These are phyloP conservation scores for Xanthorhoe spadicearia DNA, from an alignment of 2,888 invertebrate species.

Conservation along the genomic window DNA sequence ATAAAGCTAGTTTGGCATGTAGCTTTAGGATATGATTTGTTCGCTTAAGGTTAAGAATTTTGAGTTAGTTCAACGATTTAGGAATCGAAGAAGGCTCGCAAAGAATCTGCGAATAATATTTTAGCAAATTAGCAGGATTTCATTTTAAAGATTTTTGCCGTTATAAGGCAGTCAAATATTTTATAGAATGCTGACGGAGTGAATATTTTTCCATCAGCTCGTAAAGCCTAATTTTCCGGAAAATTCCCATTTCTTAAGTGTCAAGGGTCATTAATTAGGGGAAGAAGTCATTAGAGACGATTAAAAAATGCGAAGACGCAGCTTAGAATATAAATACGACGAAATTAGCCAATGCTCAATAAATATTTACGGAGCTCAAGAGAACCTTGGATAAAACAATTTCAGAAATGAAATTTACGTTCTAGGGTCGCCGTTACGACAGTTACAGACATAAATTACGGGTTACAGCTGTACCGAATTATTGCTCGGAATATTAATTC, in stretches of 20 bases:
- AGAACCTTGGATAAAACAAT: conserved; percentile 30
- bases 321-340: conserved; percentile 67
- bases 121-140: conserved; percentile 21
- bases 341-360: conserved; percentile 46
- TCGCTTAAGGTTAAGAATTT: too few species aligned
- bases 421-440: conserved; percentile 40
- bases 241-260: conserved; percentile 67
- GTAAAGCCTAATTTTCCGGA: conserved; percentile 55
- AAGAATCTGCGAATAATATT: neutral
- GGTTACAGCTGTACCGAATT: conserved; percentile 47
- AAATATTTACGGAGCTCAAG: conserved; percentile 27
- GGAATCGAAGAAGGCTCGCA: neutral
- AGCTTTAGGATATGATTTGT: too few species aligned
- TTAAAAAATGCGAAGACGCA: conserved; percentile 69
- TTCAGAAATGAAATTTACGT: conserved; percentile 33
- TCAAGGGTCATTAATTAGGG: conserved; percentile 76
- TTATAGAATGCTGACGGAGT: conserved; percentile 26
- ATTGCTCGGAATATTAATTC: conserved; percentile 51
- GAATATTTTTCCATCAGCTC: conserved; percentile 35
- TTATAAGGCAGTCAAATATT: conserved; percentile 21
- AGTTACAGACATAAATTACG: conserved; percentile 49
- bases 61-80: neutral
- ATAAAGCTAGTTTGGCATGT: too few species aligned
- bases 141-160: conserved; percentile 8
- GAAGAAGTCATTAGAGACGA: conserved; percentile 73